Base-by-base conservation (phyloP, 30 jellyfish, hydroid and myxozoan genomes). In the Aurelia coerulea region DNA sequence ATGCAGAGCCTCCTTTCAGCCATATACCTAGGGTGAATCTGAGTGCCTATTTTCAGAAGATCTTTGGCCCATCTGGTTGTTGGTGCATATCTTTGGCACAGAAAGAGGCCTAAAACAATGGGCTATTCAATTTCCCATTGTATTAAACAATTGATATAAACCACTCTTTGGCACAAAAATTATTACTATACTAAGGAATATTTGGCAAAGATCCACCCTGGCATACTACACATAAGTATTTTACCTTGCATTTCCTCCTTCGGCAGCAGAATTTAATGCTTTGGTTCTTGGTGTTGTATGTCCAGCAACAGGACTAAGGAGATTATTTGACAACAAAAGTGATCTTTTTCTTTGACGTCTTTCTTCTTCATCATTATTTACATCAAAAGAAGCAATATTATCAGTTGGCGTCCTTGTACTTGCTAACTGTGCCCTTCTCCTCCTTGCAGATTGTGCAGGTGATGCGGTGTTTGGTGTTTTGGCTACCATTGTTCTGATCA, bases 301-400 rank as follows among this genome's bases (percentile, higher is more conserved):
- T 16, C 89, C 91, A 50, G 95, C 95, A 60, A 78, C 90, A 34
- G 99, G 99, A 69, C 99, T 95, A 4, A 84, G 91, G 16, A 94
- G 81, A 54, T 83, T 80, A 66, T 76, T 85, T 8, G 98, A 71
- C 64, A 95, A 71, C 39, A 80, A 88, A 60, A 83, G 54, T 80
- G 99, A 95, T 68, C 88, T 90, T 51, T 95, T 68, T 17, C 99
- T 86, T 59, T 76, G 90, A 49, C 92, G 63, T 62, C 93, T 78
- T 56, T 95, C 99, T 63, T 95, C 95, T 10, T 68, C 96, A 81
- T 95, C 99, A 76, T 95, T 96, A 53, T 95, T 95, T 18, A 18
- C 89, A 6, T 37, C 83, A 15, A 85, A 71, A 19, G 60, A 73
- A 29, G 33, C 69, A 19, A 67, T 29, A 19, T 90, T 85, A 56